phyloP scores from a whole-genome alignment of 2,888 invertebrate species.

The Drosophila maculinotata region DNA sequence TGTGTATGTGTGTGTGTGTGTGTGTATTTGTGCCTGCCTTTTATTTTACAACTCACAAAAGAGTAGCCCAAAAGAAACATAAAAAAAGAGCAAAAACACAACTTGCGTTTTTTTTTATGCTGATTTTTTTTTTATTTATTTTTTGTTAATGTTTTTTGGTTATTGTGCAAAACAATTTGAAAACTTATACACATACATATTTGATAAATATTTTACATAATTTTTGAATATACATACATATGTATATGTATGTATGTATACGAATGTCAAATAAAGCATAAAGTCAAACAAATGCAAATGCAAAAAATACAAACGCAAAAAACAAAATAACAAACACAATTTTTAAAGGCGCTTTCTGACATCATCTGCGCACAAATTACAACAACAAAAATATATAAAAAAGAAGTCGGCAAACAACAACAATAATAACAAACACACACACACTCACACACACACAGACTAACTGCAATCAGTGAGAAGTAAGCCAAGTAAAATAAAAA shows the following conservation, averaged over 20 bases:
- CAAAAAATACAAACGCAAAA: conserved; percentile 32
- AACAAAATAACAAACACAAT: conserved; percentile 43
- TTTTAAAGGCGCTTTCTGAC: conserved; percentile 69
- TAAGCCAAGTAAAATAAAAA: conserved; percentile 32
- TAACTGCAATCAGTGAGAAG: conserved; percentile 31
- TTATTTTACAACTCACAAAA: conserved; percentile 29
- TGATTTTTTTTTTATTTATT: conserved; percentile 2
- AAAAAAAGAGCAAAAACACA: not conserved
- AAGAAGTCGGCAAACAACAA: conserved; percentile 20
- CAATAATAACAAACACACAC: conserved; percentile 30
- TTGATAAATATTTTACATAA: conserved; percentile 18
- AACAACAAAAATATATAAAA: conserved; percentile 27
- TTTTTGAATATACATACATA: not conserved
- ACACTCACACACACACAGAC: conserved; percentile 11
- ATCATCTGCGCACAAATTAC: conserved; percentile 62
- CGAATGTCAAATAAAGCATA: conserved; percentile 20
- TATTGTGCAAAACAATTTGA: conserved; percentile 5
- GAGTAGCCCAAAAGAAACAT: conserved; percentile 2
- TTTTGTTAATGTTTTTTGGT: no score
- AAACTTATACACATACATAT: not conserved
- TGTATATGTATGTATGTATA: not conserved
- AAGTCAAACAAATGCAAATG: conserved; percentile 41
- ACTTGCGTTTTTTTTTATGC: conserved; percentile 6
- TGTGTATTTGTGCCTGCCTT: conserved; percentile 9
- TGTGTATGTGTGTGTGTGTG: conserved; percentile 13